These are phyloP conservation scores for Heterotis niloticus DNA, from an alignment of 2,113 vertebrate genomes.

Conservation along the genomic window DNA sequence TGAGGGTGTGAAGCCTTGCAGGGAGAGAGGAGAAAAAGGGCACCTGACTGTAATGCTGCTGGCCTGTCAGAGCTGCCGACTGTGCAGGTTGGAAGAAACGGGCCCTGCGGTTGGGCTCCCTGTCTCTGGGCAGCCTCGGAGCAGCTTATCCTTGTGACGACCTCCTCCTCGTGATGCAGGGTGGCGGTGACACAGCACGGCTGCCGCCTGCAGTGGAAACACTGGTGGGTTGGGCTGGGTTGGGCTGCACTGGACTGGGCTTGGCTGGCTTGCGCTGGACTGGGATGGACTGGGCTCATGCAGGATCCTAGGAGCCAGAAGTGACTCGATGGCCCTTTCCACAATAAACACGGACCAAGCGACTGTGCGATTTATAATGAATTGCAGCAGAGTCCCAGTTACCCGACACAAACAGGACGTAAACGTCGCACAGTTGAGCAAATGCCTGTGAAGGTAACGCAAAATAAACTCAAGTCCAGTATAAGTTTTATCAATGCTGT, in stretches of 20 bases:
- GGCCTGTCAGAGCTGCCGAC: background rate
- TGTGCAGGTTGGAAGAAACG: background rate
- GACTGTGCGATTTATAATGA: too few relatives aligned
- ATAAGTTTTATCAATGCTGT: too few relatives aligned
- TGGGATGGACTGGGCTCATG: background rate
- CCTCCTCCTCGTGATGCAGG: slow-evolving; percentile 5
- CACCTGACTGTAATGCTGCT: background rate
- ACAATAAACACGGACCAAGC: too few relatives aligned
- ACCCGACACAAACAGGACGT: too few relatives aligned
- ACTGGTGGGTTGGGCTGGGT: background rate
- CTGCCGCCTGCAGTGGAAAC: background rate
- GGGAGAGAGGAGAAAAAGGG: background rate
- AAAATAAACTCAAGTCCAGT: too few relatives aligned
- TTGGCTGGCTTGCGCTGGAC: background rate
- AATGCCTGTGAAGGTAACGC: too few relatives aligned
- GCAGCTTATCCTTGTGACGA: slow-evolving; percentile 6
- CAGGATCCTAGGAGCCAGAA: too few relatives aligned
- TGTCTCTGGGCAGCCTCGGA: background rate
- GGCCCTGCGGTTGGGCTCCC: background rate
- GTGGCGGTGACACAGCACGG: background rate
- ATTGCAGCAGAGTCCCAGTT: too few relatives aligned
- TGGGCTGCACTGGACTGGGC: background rate
- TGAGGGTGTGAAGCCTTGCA: too few relatives aligned
- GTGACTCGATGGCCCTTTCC: too few relatives aligned
- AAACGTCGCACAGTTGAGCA: too few relatives aligned